A percentile compares a stretch with the other conserved stretches of the same genome.
phyloP scores from a whole-genome alignment of 2,888 invertebrate species.

The Calameuta idolon region DNA sequence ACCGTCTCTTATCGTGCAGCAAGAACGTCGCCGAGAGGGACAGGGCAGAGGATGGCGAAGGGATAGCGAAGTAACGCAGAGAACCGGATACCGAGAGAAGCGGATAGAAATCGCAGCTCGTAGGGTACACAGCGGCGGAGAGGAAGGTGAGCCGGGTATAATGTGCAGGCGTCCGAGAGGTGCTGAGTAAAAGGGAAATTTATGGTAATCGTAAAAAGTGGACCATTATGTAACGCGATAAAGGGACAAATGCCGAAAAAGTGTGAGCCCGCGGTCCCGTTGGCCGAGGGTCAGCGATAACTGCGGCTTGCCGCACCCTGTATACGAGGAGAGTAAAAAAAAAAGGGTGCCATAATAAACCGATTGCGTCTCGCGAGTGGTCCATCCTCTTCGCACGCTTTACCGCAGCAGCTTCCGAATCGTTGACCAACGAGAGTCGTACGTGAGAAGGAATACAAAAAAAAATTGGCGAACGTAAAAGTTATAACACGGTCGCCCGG shows the following conservation, averaged over 20 bases:
- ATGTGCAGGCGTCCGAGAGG: constrained; percentile 30
- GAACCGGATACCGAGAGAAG: no score
- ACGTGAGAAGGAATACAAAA: constrained; percentile 9
- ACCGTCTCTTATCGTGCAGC: constrained; percentile 28
- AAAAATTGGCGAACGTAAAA: constrained; percentile 17
- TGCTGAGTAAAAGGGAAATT: constrained; percentile 35
- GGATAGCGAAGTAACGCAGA: no score
- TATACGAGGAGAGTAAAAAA: not conserved
- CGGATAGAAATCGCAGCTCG: no score
- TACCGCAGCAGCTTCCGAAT: not conserved
- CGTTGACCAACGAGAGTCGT: not conserved
- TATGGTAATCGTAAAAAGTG: constrained; percentile 49
- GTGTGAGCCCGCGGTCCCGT: constrained; percentile 14
- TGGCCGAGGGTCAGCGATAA: constrained; percentile 5
- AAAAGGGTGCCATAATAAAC: constrained; percentile 1
- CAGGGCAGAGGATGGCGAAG: constrained; percentile 10
- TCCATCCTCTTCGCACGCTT: not conserved
- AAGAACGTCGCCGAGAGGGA: constrained; percentile 29
- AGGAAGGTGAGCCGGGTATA: constrained; percentile 11
- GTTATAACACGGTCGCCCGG: constrained; percentile 22
- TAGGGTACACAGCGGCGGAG: no score
- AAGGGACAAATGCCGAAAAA: constrained; percentile 34
- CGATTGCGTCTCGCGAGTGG: not conserved
- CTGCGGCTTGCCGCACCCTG: not conserved
- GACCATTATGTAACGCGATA: constrained; percentile 41